A percentile compares a stretch with the other conserved stretches of the same genome.
Evolutionary conservation across 2,888 invertebrate species (phyloP).

Genomic region (Elegia similella): DNA sequence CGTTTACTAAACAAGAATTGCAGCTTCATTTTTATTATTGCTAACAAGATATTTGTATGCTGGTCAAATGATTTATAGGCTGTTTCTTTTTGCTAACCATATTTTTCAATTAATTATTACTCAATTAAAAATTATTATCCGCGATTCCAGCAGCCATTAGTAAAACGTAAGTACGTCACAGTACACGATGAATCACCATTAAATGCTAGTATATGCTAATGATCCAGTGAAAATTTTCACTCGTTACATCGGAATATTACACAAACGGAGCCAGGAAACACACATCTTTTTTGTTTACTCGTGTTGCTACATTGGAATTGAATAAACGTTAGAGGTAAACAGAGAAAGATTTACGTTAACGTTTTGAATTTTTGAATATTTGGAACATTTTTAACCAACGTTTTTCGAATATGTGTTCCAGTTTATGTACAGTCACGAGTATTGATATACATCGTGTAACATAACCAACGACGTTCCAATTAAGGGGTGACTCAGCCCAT

Average conservation of each 20-base stretch:
- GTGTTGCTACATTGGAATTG: neutral
- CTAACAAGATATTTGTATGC: no score
- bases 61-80: no score
- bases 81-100: no score
- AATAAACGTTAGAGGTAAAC: neutral
- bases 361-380: neutral
- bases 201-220: neutral
- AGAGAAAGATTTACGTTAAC: neutral
- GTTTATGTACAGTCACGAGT: neutral
- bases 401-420: neutral
- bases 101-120: no score
- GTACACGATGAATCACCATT: neutral
- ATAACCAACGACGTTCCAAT: no score
- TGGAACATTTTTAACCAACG: neutral
- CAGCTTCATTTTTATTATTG: no score
- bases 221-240: neutral
- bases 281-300: neutral
- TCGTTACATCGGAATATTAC: neutral
- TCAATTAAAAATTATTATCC: no score
- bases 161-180: neutral
- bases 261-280: constrained; percentile 2
- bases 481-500: no score
- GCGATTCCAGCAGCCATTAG: no score
- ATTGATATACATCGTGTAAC: neutral
- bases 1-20: no score